Evolutionary conservation across 2,113 vertebrate genomes (phyloP), one percentile per base, ranked within the genome.

Genomic region (Morone saxatilis): DNA sequence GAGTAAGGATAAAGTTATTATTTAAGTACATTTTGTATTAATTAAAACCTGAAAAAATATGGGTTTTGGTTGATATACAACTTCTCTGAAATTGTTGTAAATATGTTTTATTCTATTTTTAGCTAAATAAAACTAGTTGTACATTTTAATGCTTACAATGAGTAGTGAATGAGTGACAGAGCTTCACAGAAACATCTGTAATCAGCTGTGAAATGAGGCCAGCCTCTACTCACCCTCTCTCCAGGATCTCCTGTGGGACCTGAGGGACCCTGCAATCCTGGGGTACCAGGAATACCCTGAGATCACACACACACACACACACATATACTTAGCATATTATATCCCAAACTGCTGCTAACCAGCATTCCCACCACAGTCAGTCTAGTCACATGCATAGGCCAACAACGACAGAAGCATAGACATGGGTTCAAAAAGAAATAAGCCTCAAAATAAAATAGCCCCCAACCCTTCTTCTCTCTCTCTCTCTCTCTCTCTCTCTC

Each of bases 181-280:
- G 38, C 22, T 66, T 69, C 51, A 71, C 1, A 71, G n/a, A 68
- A 59, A 84, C 71, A 86, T 79, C 54, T 87, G 67, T 78, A 77
- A 75, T 71, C 40, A 53, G 40, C 63, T 47, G 17, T 75, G 53
- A 83, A 80, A 80, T 53, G 41, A 72, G 13, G 60, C 54, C 66
- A 60, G 54, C 22, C 60, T 69, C 75, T 11, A 95, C 98, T 99
- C 95, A 99, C 98, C 96, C 96, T 97, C 65, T 98, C 96, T 48
- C 98, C 98, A 60, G 94, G 96, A 91, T 99, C 98, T 93, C 98
- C 98, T 67, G 92, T 89, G 76, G 96, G 91, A 84, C 98, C 98
- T 69, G 96, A 93, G 84, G 97, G 91, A 79, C 98, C 98, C 91
- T 97, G 97, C 71, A 96, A 92, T 91, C 98, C 98, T 76, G 98